Percentiles rank a stretch among this genome's conserved stretches.
These are phyloP conservation scores for Zapus hudsonius DNA, from an alignment of 2,113 vertebrate species.

Conservation along the genomic window DNA sequence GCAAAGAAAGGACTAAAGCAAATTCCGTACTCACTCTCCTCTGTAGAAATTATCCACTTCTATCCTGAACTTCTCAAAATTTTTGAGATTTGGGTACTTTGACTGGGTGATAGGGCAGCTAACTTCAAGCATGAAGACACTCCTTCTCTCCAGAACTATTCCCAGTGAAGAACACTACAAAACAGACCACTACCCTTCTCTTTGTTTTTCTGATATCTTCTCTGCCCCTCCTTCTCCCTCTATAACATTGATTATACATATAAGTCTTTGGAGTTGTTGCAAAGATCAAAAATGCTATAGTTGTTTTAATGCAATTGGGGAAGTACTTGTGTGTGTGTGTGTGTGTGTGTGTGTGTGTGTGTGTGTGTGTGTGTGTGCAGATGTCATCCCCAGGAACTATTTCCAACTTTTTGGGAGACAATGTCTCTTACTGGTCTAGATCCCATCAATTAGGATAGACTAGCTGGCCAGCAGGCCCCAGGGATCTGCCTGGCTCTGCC, in stretches of 20 bases:
- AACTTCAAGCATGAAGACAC: neutral
- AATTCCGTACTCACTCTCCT: neutral
- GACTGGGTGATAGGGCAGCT: neutral
- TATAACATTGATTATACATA: neutral
- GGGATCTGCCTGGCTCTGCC: too few relatives aligned
- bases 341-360: too few relatives aligned
- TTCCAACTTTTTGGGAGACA: too few relatives aligned
- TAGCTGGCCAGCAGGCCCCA: too few relatives aligned
- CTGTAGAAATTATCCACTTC: neutral
- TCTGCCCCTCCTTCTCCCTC: neutral
- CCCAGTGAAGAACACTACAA: neutral
- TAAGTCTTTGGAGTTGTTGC: neutral
- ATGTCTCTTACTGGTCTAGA: too few relatives aligned
- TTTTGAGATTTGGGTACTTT: neutral
- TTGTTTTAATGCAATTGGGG: too few relatives aligned
- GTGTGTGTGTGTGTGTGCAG: too few relatives aligned
- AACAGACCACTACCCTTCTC: neutral
- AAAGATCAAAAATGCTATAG: neutral
- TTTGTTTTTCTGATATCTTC: conserved; percentile 31
- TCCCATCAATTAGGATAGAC: too few relatives aligned
- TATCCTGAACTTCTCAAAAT: neutral
- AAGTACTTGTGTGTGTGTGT: too few relatives aligned
- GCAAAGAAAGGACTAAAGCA: neutral
- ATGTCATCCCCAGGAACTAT: too few relatives aligned
- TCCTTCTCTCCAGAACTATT: neutral